A percentile compares a stretch with the other conserved stretches of the same genome.
These are phyloP conservation scores for Beris chalybata DNA, from an alignment of 2,888 invertebrate species.

Conservation along the genomic window DNA sequence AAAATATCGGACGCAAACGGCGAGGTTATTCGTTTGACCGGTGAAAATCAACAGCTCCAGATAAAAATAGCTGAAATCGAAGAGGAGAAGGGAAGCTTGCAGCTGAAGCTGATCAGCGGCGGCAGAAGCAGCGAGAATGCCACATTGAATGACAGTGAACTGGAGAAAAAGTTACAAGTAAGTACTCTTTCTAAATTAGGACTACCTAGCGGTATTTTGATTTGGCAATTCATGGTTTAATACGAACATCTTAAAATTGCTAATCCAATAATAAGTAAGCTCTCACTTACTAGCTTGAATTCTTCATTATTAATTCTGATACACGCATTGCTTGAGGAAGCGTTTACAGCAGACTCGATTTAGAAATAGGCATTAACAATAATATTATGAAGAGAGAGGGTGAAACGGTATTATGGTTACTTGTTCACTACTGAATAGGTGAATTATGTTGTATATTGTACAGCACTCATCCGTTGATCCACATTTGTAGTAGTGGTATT, in stretches of 20 bases:
- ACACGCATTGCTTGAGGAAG: too few species aligned
- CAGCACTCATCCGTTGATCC: too few species aligned
- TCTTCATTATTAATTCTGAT: too few species aligned
- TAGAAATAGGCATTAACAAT: too few species aligned
- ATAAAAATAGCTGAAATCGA: conserved; percentile 82
- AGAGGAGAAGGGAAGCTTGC: conserved; percentile 89
- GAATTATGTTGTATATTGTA: too few species aligned
- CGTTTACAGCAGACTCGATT: too few species aligned
- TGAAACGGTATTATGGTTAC: too few species aligned
- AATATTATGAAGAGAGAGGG: too few species aligned
- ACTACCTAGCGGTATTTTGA: not conserved
- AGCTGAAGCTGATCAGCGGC: conserved; percentile 80
- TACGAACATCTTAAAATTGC: not conserved
- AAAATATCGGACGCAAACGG: conserved; percentile 70
- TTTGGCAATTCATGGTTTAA: too few species aligned
- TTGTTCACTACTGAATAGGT: too few species aligned
- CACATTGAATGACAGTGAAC: conserved; percentile 46
- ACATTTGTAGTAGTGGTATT: too few species aligned
- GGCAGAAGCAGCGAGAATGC: conserved; percentile 59
- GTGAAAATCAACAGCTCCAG: conserved; percentile 65
- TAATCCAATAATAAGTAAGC: not conserved
- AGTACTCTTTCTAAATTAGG: not conserved
- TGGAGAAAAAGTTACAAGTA: conserved; percentile 47
- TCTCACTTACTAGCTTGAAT: too few species aligned
- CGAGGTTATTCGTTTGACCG: conserved; percentile 66